Evolutionary conservation across 53 echinoderm and acorn worm genomes (phyloP).

Genomic region (Holothuria leucospilota): DNA sequence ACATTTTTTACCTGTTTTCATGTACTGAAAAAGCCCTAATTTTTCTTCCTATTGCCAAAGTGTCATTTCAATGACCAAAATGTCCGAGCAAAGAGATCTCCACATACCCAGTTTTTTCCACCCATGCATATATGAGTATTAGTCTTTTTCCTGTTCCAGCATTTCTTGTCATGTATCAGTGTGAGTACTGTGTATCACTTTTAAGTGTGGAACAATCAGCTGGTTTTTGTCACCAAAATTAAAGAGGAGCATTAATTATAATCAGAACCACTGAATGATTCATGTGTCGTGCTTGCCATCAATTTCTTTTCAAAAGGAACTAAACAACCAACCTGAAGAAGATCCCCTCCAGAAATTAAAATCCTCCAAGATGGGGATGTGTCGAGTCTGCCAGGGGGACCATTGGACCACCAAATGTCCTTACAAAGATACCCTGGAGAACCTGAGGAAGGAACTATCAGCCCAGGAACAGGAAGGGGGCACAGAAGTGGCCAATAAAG

Average conservation of each 20-base stretch:
- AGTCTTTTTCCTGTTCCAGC: too few relatives aligned
- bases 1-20: too few relatives aligned
- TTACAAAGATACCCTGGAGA: constrained; percentile 94
- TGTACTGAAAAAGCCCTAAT: too few relatives aligned
- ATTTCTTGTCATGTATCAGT: too few relatives aligned
- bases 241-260: background rate
- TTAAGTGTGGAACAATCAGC: too few relatives aligned
- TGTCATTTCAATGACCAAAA: too few relatives aligned
- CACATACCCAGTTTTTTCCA: too few relatives aligned
- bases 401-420: constrained; percentile 99
- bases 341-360: constrained; percentile 86
- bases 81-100: too few relatives aligned
- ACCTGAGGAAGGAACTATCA: constrained; percentile 83
- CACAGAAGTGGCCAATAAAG: constrained; percentile 37
- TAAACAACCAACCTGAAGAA: constrained; percentile 67
- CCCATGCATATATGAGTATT: too few relatives aligned
- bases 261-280: background rate
- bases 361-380: constrained; percentile 82
- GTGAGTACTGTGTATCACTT: too few relatives aligned
- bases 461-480: constrained; percentile 58
- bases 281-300: background rate
- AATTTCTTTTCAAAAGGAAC: constrained; percentile 53
- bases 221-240: too few relatives aligned
- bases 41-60: too few relatives aligned
- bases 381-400: constrained; percentile 98